Conservation (phyloP, 2,113 vertebrate genomes). For the Gracilinanus agilis region DNA sequence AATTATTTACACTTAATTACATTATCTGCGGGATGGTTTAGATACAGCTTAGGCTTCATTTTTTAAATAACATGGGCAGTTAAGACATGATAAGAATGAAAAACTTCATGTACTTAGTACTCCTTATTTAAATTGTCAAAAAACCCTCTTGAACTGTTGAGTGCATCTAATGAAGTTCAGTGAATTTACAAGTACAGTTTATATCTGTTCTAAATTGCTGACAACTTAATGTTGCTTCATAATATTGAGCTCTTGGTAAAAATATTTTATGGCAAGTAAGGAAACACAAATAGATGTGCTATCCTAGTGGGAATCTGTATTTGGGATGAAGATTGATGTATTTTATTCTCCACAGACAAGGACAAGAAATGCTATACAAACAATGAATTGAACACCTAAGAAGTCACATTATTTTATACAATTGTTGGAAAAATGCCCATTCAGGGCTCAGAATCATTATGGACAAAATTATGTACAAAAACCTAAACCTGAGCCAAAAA, state of each 20-base stretch:
- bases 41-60: conserved; percentile 54
- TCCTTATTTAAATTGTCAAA: conserved; percentile 80
- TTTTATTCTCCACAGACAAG: conserved; percentile 8
- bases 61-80: conserved; percentile 60
- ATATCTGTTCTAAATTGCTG: conserved; percentile 65
- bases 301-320: not conserved
- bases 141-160: conserved; percentile 56
- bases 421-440: not conserved
- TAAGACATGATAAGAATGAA: conserved; percentile 64
- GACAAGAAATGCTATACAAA: conserved; percentile 56
- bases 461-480: not conserved
- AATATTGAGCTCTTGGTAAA: conserved; percentile 46
- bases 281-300: conserved; percentile 62
- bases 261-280: conserved; percentile 48
- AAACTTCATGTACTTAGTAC: conserved; percentile 65
- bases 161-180: conserved; percentile 75
- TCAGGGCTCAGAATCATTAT: not conserved
- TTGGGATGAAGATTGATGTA: not conserved
- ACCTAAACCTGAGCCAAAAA: conserved; percentile 5
- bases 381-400: not conserved
- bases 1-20: conserved; percentile 59
- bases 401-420: not conserved
- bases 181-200: conserved; percentile 76
- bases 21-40: conserved; percentile 58
- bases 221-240: conserved; percentile 71